A percentile compares a stretch with the other conserved stretches of the same genome.
Evolutionary conservation across 2,888 invertebrate genomes (phyloP).

Genomic region (Drosophila emarginata): DNA sequence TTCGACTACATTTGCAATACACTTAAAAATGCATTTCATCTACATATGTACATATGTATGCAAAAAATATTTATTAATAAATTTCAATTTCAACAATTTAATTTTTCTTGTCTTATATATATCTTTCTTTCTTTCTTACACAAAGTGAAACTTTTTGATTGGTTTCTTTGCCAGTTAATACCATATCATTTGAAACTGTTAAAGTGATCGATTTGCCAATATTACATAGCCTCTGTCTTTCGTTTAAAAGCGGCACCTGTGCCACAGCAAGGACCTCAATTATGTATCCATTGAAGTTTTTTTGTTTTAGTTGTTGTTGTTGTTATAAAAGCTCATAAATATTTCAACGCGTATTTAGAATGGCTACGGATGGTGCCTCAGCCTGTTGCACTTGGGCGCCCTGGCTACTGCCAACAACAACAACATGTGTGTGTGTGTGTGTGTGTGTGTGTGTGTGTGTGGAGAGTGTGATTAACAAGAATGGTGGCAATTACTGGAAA

Average conservation of each 20-base stretch:
- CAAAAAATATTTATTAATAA: neutral
- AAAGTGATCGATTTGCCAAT: constrained; percentile 39
- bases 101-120: neutral
- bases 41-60: neutral
- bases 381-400: constrained; percentile 48
- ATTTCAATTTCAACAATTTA: neutral
- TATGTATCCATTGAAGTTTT: constrained; percentile 38
- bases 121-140: neutral
- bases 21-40: neutral
- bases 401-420: constrained; percentile 32
- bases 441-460: constrained; percentile 19
- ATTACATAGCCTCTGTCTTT: constrained; percentile 18
- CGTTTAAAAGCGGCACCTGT: neutral
- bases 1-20: constrained; percentile 38
- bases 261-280: constrained; percentile 34
- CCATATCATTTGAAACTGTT: constrained; percentile 33
- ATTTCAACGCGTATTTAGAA: constrained; percentile 69
- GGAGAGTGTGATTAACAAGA: constrained; percentile 76
- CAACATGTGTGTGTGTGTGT: constrained; percentile 6
- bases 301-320: constrained; percentile 21
- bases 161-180: constrained; percentile 23
- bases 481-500: constrained; percentile 80
- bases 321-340: constrained; percentile 68
- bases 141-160: constrained; percentile 19
- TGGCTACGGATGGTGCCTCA: constrained; percentile 36